Evolutionary conservation across 2,888 invertebrate genomes (phyloP), one percentile per base, ranked within the genome.

Genomic region (Rugalucina vietnamica): DNA sequence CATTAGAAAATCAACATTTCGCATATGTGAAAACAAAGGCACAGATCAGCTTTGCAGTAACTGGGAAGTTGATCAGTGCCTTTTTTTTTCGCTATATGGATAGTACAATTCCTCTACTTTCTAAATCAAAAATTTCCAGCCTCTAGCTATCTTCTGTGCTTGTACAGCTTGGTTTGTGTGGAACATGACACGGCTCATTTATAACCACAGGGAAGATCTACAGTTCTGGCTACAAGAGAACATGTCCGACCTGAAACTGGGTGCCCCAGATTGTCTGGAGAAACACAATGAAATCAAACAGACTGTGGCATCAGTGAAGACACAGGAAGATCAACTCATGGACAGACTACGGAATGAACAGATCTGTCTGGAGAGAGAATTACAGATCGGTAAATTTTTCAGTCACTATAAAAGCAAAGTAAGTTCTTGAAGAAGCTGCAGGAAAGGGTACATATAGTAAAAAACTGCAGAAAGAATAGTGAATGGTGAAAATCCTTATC

Each of bases 151-250:
- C n/a, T n/a, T n/a, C n/a, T n/a, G n/a, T n/a, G n/a, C n/a, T n/a
- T n/a, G n/a, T n/a, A n/a, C n/a, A n/a, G n/a, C n/a, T n/a, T n/a
- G n/a, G n/a, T n/a, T n/a, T n/a, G n/a, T n/a, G n/a, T n/a, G n/a
- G n/a, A n/a, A n/a, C n/a, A n/a, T n/a, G n/a, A n/a, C 12, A n/a
- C n/a, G n/a, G 18, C 21, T 24, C n/a, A n/a, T n/a, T n/a, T n/a
- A n/a, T n/a, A n/a, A n/a, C n/a, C n/a, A n/a, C 85, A 94, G 94
- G 76, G 94, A 94, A 79, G 94, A 94, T 83, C 87, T 94, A 34
- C 88, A 92, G 79, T 93, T 90, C 83, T 94, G 93, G 94, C 76
- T 94, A 73, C 86, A 87, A 18, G 93, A 94, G 79, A 91, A 93
- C 80, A 83, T 91, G 81, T 89, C 90, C 12, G 92, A 92, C 49